Base-by-base conservation (phyloP, 1,140 invertebrate genomes). In the Cylas formicarius region DNA sequence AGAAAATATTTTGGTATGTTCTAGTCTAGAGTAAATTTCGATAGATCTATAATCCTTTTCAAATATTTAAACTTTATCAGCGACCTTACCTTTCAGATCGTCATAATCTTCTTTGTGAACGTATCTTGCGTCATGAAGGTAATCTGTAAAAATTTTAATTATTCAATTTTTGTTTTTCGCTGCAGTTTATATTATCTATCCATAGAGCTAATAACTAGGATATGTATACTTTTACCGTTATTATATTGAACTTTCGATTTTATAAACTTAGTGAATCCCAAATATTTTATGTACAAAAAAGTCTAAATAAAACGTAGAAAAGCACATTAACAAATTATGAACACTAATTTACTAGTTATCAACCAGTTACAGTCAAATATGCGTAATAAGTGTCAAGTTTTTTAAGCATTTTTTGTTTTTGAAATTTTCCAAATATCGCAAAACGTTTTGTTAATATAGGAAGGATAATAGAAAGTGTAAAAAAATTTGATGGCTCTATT, bases 131-230 rank as follows among this genome's bases (percentile, higher is more conserved):
- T 57, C 57, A 26, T 53, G 53, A 3, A 57, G 23, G 34, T 56
- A 60, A 50, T 56, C 57, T 60, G 39, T 34, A 60, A 56, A 45
- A 44, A 38, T 14, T 33, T 13, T 18, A 49, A 44, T 13, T 18
- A 45, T 18, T 27, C 14, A 24, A 24, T 45, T 38, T 20, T 27
- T 26, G 36, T 16, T 24, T 26, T 19, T 21, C 18, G 17, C 10
- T 10, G 10, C 24, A 14, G 11, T 19, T 8, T 22, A 38, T 38
- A 38, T 22, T 24, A 21, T 21, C 8, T 38, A 21, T 21, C 11
- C 20, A 38, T 38, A 20, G 14, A 38, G 11, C 19, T 13, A 29
- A 22, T n/a, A 24, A 11, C 18, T 13, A 16, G 20, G 23, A 10
- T 23, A 24, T 38, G 17, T 16, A 13, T 35, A 23, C 24, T 22